Conservation (phyloP, 2,797 vertebrate genomes). For the Sebastes steindachneri region DNA sequence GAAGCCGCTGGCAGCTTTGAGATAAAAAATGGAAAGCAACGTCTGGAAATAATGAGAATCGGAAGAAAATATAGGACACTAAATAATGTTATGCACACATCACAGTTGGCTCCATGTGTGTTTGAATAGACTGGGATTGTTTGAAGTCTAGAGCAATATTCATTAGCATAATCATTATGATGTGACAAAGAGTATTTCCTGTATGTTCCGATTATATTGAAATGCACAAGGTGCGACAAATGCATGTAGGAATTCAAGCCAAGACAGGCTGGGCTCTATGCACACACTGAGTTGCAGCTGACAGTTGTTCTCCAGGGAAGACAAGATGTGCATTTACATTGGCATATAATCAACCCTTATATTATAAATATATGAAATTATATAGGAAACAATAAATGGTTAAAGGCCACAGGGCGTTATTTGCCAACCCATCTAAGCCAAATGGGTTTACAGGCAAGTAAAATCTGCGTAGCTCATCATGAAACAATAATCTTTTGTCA, state of each 20-base stretch:
- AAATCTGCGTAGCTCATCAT: background rate
- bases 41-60: conserved; percentile 21
- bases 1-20: conserved; percentile 41
- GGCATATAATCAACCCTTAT: background rate
- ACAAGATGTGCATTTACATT: background rate
- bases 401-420: background rate
- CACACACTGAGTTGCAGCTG: background rate
- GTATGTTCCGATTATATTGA: conserved; percentile 1
- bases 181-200: conserved; percentile 4
- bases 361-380: background rate
- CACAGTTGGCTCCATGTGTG: background rate
- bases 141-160: conserved; percentile 3
- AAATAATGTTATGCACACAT: conserved; percentile 3
- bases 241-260: background rate
- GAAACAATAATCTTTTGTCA: background rate
- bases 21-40: conserved; percentile 14
- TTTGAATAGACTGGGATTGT: conserved; percentile 7
- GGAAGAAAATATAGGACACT: background rate
- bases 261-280: background rate
- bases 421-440: background rate
- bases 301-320: background rate
- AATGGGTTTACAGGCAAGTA: background rate
- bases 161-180: conserved; percentile 24
- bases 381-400: background rate
- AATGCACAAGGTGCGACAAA: background rate